Evolutionary conservation across 2,888 invertebrate genomes (phyloP), one percentile per base, ranked within the genome.

Genomic region (Abscondita cerata): DNA sequence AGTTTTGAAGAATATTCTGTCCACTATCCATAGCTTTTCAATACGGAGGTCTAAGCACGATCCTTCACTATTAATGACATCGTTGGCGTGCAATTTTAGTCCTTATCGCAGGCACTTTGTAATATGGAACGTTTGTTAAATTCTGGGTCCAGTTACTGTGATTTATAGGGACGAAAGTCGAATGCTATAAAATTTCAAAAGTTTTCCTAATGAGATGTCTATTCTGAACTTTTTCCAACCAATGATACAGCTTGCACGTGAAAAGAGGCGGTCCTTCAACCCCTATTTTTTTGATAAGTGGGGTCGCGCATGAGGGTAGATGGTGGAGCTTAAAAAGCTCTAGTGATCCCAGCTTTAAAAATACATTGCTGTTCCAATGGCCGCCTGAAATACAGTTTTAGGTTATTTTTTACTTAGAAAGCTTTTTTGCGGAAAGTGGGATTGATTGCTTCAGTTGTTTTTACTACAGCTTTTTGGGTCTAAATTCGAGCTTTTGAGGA

Each of bases 121-220:
- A 65, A 62, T 60, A 47, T 59, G 66, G 52, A 66, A 52, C 62
- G 60, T 65, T 67, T 64, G 65, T 61, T 66, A 64, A 67, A 68
- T 65, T 66, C 69, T 65, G 65, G 66, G 60, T 52, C 59, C 59
- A 65, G 57, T 64, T 67, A 61, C 70, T 72, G 74, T 77, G 78
- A 79, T 79, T 79, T 79, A 80, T 79, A 76, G 71, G 76, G 79
- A 69, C 73, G 78, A 79, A 76, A 75, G 77, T 78, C 77, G 75
- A 73, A 72, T 73, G 73, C 74, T 73, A 75, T 78, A 79, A 80
- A 80, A 79, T 76, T 76, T 76, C 75, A 75, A 77, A 44, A 78
- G 78, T 76, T 78, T 78, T 78, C 78, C 78, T 80, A 80, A 80
- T 80, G 80, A 80, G 77, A 80, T 80, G 80, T 77, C 72, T 75